Base-by-base conservation (phyloP, 2,888 invertebrate species). In the Linnaemya tessellans region DNA sequence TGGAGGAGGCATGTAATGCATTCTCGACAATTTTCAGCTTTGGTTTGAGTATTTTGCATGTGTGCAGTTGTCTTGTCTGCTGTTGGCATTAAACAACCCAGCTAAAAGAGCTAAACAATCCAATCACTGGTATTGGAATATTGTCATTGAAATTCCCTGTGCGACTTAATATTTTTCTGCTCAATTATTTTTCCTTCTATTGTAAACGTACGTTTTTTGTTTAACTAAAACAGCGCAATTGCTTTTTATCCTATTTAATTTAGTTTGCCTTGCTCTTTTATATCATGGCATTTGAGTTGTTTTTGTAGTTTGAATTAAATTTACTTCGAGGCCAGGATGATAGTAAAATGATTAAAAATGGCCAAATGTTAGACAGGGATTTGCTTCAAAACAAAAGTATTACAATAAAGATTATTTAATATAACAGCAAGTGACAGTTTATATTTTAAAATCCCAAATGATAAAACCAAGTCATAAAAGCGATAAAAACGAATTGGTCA, bases 121-220 rank as follows among this genome's bases (percentile, higher is more conserved):
- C 75, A 84, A 80, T 84, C 80, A 73, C 67, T 77, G 77, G 60
- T 65, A 65, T 84, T 60, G 78, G 60, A 64, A 62, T 43, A 80
- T 73, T 80, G 71, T 80, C 84, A 84, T 80, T 84, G 80, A 77
- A 67, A 80, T 80, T 84, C 80, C 80, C 84, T 38, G 60, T 77
- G 71, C 54, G 77, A 80, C 18, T 71, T 73, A 73, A 77, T 67
- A 67, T 62, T 80, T 62, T 80, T 77, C 71, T 80, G 62, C 62
- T 84, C 65, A 80, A 73, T 84, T 84, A 80, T 84, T 74, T 79
- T 64, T 60, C 8, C 46, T 43, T 54, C 30, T 51, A 18, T 68
- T 64, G 51, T 56, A 13, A 43, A 51, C 25, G 70, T 51, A 25
- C 43, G 60, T 58, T 64, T n/a, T 18, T 35, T 38, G 35, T 30